Conservation (phyloP, 2,797 vertebrate species). For the Hoplostethus mediterraneus region DNA sequence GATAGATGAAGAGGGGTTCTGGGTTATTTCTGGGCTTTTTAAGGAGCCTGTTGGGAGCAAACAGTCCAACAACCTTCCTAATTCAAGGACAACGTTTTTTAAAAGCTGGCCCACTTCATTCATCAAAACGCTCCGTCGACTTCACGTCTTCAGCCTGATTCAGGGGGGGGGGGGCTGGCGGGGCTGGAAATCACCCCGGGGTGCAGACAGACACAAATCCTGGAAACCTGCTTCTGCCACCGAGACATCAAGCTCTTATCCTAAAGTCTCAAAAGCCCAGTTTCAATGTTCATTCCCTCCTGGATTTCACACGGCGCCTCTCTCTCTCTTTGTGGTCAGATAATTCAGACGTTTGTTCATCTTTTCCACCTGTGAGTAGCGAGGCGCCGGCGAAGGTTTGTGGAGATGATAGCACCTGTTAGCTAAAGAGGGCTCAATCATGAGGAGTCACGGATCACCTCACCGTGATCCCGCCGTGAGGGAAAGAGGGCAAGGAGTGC, state of each 20-base stretch:
- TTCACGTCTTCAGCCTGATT: conserved; percentile 41
- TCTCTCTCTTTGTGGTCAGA: conserved; percentile 55
- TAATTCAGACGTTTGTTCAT: conserved; percentile 73
- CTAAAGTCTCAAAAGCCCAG: conserved; percentile 40
- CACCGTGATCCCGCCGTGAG: conserved; percentile 47
- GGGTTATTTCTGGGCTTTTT: conserved; percentile 70
- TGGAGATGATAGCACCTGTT: conserved; percentile 72
- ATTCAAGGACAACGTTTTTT: conserved; percentile 68
- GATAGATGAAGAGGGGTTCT: conserved; percentile 56
- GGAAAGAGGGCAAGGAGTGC: conserved; percentile 50
- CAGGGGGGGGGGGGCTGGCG: not conserved
- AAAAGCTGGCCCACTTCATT: conserved; percentile 66
- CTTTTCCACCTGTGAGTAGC: conserved; percentile 43
- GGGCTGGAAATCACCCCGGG: conserved; percentile 34
- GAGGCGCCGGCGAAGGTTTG: conserved; percentile 45
- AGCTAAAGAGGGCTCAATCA: conserved; percentile 72
- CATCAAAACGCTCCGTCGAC: conserved; percentile 55
- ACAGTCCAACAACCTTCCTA: conserved; percentile 52
- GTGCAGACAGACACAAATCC: conserved; percentile 35
- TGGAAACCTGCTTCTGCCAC: conserved; percentile 15
- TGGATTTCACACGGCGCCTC: conserved; percentile 50
- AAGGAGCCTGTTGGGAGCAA: conserved; percentile 62
- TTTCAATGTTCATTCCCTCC: conserved; percentile 54
- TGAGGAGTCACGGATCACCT: conserved; percentile 67
- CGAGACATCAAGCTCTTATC: conserved; percentile 36